Conservation (phyloP, 2,888 invertebrate species). For the Napeogenes sylphis region DNA sequence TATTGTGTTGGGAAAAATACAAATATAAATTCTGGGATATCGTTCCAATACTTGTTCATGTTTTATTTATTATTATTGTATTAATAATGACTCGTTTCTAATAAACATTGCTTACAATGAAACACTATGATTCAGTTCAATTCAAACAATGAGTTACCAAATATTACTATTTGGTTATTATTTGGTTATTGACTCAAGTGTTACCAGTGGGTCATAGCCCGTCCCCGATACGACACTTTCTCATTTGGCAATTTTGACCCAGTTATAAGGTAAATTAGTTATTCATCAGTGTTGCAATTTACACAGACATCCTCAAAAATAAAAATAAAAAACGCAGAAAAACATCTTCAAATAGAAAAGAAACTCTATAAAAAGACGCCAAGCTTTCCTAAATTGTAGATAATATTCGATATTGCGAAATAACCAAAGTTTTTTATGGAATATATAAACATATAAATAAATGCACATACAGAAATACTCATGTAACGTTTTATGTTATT, state of each 20-base stretch:
- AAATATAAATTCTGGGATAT: too few species aligned
- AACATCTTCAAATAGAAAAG: background rate
- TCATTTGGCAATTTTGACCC: constrained; percentile 24
- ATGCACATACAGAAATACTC: too few species aligned
- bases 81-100: background rate
- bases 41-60: background rate
- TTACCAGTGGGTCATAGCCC: background rate
- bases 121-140: constrained; percentile 26
- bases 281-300: too few species aligned
- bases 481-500: too few species aligned
- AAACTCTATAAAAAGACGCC: background rate
- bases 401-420: too few species aligned
- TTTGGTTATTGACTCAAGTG: constrained; percentile 38
- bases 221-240: constrained; percentile 32
- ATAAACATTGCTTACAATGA: background rate
- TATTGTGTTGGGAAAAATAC: too few species aligned
- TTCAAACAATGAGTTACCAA: constrained; percentile 36
- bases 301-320: too few species aligned
- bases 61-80: too few species aligned
- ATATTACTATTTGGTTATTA: constrained; percentile 35
- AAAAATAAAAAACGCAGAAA: background rate
- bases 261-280: constrained; percentile 2
- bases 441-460: too few species aligned
- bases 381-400: too few species aligned
- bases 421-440: too few species aligned